phyloP scores from a whole-genome alignment of 2,888 invertebrate species.

The Siphlonurus alternatus region DNA sequence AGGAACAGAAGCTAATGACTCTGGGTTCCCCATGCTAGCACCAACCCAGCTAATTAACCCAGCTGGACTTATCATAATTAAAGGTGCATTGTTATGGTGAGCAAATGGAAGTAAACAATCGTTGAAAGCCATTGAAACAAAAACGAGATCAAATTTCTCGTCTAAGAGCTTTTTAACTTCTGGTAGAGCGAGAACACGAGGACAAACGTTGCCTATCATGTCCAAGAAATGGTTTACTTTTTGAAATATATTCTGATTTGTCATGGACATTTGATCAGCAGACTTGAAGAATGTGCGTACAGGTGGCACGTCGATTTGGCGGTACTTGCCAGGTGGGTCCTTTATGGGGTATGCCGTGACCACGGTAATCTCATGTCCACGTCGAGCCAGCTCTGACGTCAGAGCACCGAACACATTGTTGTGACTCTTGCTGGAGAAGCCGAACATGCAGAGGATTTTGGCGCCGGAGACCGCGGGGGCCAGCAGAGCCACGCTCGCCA shows the following conservation, averaged over 20 bases:
- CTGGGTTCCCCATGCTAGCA: slow-evolving; percentile 14
- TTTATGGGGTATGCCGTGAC: slow-evolving; percentile 1
- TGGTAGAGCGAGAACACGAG: no score
- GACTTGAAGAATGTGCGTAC: neutral
- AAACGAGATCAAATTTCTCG: slow-evolving; percentile 5
- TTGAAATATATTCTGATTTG: no score
- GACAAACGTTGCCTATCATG: no score
- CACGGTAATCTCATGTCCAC: slow-evolving; percentile 4
- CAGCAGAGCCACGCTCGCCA: no score
- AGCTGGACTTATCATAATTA: slow-evolving; percentile 4
- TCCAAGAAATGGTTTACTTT: no score
- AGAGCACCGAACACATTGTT: slow-evolving; percentile 4
- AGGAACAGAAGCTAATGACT: slow-evolving; percentile 20
- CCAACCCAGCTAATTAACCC: slow-evolving; percentile 12
- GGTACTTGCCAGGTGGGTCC: slow-evolving; percentile 2
- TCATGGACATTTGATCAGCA: neutral
- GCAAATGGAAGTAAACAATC: slow-evolving; percentile 5
- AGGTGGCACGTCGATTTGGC: neutral
- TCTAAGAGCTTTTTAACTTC: slow-evolving; percentile 2
- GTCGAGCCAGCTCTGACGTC: slow-evolving; percentile 1
- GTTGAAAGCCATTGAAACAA: neutral
- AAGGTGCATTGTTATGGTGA: neutral
- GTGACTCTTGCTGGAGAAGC: no score
- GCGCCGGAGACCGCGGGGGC: neutral
- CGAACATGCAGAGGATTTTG: neutral